Evolutionary conservation across 2,888 invertebrate genomes (phyloP).

Genomic region (Microchrysa polita): DNA sequence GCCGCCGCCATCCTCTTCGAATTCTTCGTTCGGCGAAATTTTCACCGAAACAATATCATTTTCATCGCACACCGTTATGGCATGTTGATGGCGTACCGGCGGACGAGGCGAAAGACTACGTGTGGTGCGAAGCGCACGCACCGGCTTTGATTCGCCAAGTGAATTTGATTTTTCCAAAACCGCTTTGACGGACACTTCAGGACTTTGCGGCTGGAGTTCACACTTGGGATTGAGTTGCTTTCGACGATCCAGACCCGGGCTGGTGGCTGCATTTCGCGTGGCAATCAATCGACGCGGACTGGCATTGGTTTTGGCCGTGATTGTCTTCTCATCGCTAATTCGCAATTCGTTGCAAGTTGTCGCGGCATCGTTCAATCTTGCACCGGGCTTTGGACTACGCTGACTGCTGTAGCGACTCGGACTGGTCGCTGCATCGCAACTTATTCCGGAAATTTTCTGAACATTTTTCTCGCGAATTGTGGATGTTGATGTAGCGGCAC

Average conservation of each 20-base stretch:
- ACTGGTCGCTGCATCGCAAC: slow-evolving; percentile 54
- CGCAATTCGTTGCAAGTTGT: slow-evolving; percentile 43
- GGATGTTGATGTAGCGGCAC: background rate
- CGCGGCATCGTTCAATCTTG: slow-evolving; percentile 42
- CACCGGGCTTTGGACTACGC: slow-evolving; percentile 41
- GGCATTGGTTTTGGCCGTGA: slow-evolving; percentile 48
- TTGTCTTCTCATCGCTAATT: slow-evolving; percentile 44
- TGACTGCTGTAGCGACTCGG: slow-evolving; percentile 51
- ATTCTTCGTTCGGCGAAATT: slow-evolving; percentile 56
- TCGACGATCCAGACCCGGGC: slow-evolving; percentile 59
- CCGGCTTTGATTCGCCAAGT: slow-evolving; percentile 55
- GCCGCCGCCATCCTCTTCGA: slow-evolving; percentile 50
- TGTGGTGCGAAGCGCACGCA: slow-evolving; percentile 55
- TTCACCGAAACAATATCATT: slow-evolving; percentile 55
- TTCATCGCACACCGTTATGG: slow-evolving; percentile 56
- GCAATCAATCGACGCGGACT: slow-evolving; percentile 54
- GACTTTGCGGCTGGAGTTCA: slow-evolving; percentile 69
- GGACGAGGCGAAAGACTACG: slow-evolving; percentile 57
- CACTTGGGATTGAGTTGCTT: slow-evolving; percentile 64
- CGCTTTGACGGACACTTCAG: slow-evolving; percentile 64
- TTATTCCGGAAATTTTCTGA: slow-evolving; percentile 48
- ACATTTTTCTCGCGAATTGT: slow-evolving; percentile 15
- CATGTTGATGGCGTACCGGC: slow-evolving; percentile 57
- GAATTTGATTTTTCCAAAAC: slow-evolving; percentile 57
- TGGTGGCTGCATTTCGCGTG: slow-evolving; percentile 64